Evolutionary conservation across 1,140 invertebrate species (phyloP), one percentile per base, ranked within the genome.

Genomic region (Propsilocerus akamusi): DNA sequence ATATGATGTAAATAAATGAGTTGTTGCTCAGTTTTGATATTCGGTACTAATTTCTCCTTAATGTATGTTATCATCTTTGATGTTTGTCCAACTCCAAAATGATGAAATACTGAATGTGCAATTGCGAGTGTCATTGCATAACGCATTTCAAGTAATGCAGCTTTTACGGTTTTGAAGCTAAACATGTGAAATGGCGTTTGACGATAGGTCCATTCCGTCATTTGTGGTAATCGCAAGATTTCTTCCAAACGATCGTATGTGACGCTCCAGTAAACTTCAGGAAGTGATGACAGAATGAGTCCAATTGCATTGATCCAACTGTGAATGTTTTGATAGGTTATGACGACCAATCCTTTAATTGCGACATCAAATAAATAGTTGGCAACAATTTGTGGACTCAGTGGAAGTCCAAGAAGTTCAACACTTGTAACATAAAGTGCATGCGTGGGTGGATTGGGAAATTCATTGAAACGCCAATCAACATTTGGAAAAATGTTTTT

Each of bases 401-500:
- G 75, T 0, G 92, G 91, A 22, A 97, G 67, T 4, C 89, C 87
- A 82, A 97, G 91, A 1, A 97, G 66, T 69, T 97, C 94, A 0
- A 97, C 89, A 61, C 91, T 94, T 0, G 89, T 95, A 0, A 91
- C 81, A 66, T 96, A 91, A 0, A 97, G 69, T 4, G 87, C 86
- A 65, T 97, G 92, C 0, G 89, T 87, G 1, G 88, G 87, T 5
- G 88, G 83, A 70, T 97, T 97, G 0, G 92, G 88, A 59, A 97
- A 97, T 67, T 97, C 94, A 63, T 94, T 96, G 60, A 97, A 97
- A 28, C 93, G 73, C 92, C 93, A 97, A 59, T 97, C 93, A 1
- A 85, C 86, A 5, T 79, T 76, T 14, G 86, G 85, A 55, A 92
- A 92, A 25, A 85, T 75, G 7, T 79, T 75, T 49, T 80, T 80